phyloP scores from a whole-genome alignment of 2,797 vertebrate genomes.

The Heliangelus exortis region DNA sequence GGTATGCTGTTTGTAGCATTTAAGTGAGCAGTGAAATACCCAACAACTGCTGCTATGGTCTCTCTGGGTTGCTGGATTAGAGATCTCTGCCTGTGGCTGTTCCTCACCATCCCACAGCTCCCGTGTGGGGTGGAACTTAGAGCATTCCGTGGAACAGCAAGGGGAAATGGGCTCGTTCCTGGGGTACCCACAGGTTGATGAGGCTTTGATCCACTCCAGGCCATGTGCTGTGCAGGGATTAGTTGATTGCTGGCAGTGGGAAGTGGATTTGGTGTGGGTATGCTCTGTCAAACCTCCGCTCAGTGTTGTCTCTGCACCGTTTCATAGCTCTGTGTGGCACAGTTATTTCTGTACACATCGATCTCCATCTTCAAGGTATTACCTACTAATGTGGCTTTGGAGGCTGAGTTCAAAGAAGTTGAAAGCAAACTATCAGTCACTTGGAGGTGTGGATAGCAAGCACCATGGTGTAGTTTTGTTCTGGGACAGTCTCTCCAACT shows the following conservation, averaged over 20 bases:
- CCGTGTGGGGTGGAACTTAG: fast-evolving
- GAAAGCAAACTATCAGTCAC: not conserved
- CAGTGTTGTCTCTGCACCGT: fast-evolving
- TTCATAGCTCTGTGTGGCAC: not conserved
- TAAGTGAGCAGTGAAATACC: not conserved
- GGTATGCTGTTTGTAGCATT: not conserved
- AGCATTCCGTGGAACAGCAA: fast-evolving
- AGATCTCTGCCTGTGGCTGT: fast-evolving
- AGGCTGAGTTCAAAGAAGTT: slow-evolving; percentile 16
- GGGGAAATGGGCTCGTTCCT: not conserved
- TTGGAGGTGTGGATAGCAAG: not conserved
- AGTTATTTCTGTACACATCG: not conserved
- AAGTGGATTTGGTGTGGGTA: not conserved
- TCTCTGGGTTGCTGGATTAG: not conserved
- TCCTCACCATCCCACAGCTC: fast-evolving
- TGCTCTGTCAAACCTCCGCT: not conserved
- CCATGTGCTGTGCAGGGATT: fast-evolving
- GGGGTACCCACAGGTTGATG: not conserved
- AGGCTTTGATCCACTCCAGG: not conserved
- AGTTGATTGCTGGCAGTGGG: not conserved
- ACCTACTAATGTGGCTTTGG: not conserved
- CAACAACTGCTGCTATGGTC: not conserved
- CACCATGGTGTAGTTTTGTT: not conserved
- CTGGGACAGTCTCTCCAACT: not conserved
- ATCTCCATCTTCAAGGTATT: not conserved